A percentile compares a stretch with the other conserved stretches of the same genome.
Evolutionary conservation across 2,113 vertebrate genomes (phyloP).

Genomic region (Cochlearius cochlearius): DNA sequence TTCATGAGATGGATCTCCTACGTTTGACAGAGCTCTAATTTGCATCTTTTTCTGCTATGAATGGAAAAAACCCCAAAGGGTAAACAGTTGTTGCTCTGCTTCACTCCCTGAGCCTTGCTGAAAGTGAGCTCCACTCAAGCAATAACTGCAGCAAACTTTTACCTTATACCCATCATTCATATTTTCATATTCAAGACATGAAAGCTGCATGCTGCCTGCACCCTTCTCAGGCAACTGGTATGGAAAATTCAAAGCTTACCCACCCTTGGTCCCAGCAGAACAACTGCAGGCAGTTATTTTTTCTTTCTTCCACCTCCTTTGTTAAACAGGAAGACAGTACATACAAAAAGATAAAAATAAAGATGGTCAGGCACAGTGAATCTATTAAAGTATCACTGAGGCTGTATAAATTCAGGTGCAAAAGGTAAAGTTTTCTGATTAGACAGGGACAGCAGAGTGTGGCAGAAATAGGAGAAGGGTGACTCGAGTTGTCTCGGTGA

Average conservation of each 20-base stretch:
- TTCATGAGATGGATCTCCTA: not conserved
- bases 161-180: not conserved
- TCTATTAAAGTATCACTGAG: not conserved
- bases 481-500: not conserved
- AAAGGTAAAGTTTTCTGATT: not conserved
- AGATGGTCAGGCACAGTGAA: not conserved
- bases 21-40: conserved; percentile 14
- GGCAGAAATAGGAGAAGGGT: not conserved
- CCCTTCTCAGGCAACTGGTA: not conserved
- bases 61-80: not conserved
- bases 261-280: not conserved
- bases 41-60: not conserved
- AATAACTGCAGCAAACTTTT: not conserved
- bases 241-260: not conserved
- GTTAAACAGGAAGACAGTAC: not conserved
- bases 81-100: not conserved
- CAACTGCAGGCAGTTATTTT: not conserved
- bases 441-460: not conserved
- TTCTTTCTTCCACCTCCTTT: not conserved
- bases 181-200: not conserved
- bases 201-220: not conserved
- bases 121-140: not conserved
- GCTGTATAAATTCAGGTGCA: not conserved
- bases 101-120: not conserved
- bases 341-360: not conserved